phyloP scores from a whole-genome alignment of 2,113 vertebrate genomes.

The Chroicocephalus ridibundus region DNA sequence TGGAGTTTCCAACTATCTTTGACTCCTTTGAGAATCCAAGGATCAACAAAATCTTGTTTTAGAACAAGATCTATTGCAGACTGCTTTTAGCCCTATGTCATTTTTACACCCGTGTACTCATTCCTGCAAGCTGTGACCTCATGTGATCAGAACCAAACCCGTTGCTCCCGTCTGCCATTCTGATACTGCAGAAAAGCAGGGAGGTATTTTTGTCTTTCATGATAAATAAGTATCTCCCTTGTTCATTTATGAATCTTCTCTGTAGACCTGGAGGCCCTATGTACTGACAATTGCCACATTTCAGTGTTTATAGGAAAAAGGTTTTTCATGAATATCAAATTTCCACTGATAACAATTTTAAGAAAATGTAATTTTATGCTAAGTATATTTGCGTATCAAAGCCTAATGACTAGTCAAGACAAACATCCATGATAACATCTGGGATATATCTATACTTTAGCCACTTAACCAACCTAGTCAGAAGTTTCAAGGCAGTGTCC shows the following conservation, averaged over 20 bases:
- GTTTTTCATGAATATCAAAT: constrained; percentile 51
- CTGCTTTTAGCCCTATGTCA: neutral
- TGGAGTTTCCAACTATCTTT: neutral
- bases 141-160: neutral
- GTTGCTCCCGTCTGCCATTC: neutral
- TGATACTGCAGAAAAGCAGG: constrained; percentile 23
- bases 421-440: constrained; percentile 32
- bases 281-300: constrained; percentile 31
- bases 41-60: neutral
- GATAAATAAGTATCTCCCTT: constrained; percentile 49
- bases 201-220: constrained; percentile 43
- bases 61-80: neutral
- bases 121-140: neutral
- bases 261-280: constrained; percentile 21
- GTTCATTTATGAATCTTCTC: constrained; percentile 28
- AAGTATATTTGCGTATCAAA: constrained; percentile 24
- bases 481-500: constrained; percentile 1
- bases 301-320: constrained; percentile 7
- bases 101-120: neutral
- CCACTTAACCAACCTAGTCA: constrained; percentile 18
- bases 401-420: constrained; percentile 58
- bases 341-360: constrained; percentile 52
- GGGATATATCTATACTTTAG: neutral
- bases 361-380: constrained; percentile 56
- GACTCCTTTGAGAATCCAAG: neutral